A percentile compares a stretch with the other conserved stretches of the same genome.
These are phyloP conservation scores for Apotomis capreana DNA, from an alignment of 2,888 invertebrate genomes.

Conservation along the genomic window DNA sequence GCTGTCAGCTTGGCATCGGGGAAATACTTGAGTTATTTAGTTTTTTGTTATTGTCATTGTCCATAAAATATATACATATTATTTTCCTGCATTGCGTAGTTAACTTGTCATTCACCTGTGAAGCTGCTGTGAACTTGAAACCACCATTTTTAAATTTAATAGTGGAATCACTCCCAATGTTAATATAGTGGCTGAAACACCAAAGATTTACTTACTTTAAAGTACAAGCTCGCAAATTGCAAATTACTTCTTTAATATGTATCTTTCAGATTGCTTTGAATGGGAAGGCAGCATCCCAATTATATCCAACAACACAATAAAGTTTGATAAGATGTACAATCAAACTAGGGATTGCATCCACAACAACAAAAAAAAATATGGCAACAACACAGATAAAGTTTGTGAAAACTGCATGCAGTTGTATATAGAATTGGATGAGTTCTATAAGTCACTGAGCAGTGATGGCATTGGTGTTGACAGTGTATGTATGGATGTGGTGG, in stretches of 20 bases:
- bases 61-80: no score
- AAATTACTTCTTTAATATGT: not conserved
- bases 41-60: no score
- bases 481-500: slow-evolving; percentile 87
- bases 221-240: no score
- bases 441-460: slow-evolving; percentile 82
- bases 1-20: no score
- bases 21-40: no score
- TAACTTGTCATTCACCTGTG: no score
- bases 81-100: no score
- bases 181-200: no score
- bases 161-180: no score
- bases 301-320: slow-evolving; percentile 76
- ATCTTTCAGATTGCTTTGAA: slow-evolving; percentile 83
- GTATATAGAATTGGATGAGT: slow-evolving; percentile 82
- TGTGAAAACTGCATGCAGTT: slow-evolving; percentile 82
- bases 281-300: slow-evolving; percentile 70
- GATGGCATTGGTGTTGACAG: slow-evolving; percentile 83
- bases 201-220: no score
- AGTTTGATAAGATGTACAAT: slow-evolving; percentile 75
- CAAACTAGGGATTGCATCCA: slow-evolving; percentile 74
- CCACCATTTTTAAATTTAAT: no score
- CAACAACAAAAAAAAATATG: slow-evolving; percentile 54
- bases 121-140: no score
- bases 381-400: slow-evolving; percentile 64